Conservation (phyloP, 2,113 vertebrate species). For the Carlito syrichta region DNA sequence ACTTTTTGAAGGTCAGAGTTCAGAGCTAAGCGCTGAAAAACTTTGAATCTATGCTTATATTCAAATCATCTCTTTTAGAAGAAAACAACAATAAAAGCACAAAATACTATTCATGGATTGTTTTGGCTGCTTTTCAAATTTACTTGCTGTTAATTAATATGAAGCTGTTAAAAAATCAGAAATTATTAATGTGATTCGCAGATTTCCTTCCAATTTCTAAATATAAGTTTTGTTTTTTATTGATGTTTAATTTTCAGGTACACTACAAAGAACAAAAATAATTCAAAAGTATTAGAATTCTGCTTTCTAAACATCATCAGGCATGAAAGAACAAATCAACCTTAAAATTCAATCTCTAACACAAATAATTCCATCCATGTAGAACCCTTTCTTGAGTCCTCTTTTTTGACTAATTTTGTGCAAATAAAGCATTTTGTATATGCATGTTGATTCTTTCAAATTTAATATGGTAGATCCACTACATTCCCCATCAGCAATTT, state of each 20-base stretch:
- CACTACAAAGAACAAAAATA: background rate
- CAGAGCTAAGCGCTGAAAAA: background rate
- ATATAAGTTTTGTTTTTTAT: background rate
- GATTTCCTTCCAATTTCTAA: constrained; percentile 25
- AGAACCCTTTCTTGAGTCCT: background rate
- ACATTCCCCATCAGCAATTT: background rate
- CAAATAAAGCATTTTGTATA: background rate
- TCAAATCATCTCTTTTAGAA: background rate
- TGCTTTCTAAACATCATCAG: background rate
- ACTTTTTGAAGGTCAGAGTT: background rate
- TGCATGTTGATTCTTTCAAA: background rate
- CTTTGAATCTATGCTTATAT: background rate
- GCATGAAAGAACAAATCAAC: background rate
- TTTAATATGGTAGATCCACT: background rate
- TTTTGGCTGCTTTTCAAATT: background rate
- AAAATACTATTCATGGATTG: background rate
- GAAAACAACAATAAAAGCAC: background rate
- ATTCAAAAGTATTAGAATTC: background rate
- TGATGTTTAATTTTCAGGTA: constrained; percentile 37
- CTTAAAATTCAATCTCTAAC: background rate
- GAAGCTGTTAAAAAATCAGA: background rate
- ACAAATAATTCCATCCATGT: background rate
- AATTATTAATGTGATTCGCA: background rate
- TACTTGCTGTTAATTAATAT: constrained; percentile 41
- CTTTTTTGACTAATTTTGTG: background rate